A percentile compares a stretch with the other conserved stretches of the same genome.
These are phyloP conservation scores for Eidolon dupreanum DNA, from an alignment of 2,797 vertebrate species.

Conservation along the genomic window DNA sequence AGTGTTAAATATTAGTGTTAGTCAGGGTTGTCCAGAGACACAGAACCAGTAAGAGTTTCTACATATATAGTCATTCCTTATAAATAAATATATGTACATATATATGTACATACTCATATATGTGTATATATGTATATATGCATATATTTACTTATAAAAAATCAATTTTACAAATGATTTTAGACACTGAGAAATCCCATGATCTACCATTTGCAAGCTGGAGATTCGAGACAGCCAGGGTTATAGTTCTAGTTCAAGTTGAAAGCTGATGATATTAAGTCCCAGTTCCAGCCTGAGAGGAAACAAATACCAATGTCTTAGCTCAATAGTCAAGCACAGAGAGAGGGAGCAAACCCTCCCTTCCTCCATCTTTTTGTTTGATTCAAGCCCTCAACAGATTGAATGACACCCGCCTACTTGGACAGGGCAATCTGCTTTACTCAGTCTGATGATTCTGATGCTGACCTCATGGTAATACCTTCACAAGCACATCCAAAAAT, in stretches of 20 bases:
- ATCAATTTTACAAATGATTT: too few relatives aligned
- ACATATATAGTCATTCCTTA: too few relatives aligned
- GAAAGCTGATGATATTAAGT: not conserved
- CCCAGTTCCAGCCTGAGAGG: not conserved
- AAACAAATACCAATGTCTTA: not conserved
- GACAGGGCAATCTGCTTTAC: not conserved
- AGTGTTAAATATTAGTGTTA: not conserved
- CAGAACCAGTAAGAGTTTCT: not conserved
- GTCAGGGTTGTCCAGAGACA: not conserved
- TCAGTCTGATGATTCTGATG: not conserved
- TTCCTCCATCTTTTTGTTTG: not conserved
- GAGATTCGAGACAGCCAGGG: not conserved
- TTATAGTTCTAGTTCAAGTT: not conserved
- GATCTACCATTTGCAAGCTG: not conserved
- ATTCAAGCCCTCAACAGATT: not conserved
- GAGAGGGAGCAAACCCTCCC: not conserved
- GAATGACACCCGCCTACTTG: too few relatives aligned
- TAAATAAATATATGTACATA: not conserved
- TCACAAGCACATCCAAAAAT: not conserved
- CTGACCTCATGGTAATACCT: not conserved
- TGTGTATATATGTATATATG: not conserved
- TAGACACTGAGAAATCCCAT: too few relatives aligned
- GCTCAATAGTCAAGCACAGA: not conserved
- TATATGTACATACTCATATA: not conserved
- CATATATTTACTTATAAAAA: not conserved